Evolutionary conservation across 2,797 vertebrate species (phyloP).

Genomic region (Urosaurus nigricauda): DNA sequence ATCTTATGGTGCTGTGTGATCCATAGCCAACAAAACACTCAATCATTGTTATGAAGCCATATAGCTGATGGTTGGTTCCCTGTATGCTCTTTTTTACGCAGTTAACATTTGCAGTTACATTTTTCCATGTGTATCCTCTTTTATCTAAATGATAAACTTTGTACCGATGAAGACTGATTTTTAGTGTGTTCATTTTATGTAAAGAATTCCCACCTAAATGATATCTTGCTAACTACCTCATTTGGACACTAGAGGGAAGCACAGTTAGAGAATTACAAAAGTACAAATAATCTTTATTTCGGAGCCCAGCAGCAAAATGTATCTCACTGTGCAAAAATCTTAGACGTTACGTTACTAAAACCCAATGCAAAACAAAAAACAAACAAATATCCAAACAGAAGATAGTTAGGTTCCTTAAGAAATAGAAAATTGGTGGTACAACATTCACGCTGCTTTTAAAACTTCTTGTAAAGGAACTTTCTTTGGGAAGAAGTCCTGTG

Average conservation of each 20-base stretch:
- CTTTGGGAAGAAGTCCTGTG: background rate
- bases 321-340: background rate
- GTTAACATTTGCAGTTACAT: background rate
- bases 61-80: background rate
- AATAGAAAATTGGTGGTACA: background rate
- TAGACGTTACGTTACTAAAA: background rate
- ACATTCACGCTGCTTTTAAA: background rate
- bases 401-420: background rate
- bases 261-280: fast-evolving
- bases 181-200: background rate
- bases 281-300: background rate
- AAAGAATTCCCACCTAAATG: background rate
- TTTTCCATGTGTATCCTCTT: background rate
- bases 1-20: background rate
- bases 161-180: background rate
- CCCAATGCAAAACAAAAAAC: background rate
- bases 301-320: background rate
- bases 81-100: background rate
- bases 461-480: background rate
- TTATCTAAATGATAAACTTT: background rate
- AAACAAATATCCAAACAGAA: background rate
- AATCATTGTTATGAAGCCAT: background rate
- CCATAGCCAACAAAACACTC: background rate
- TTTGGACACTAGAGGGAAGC: conserved; percentile 66
- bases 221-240: background rate